phyloP scores from a whole-genome alignment of 2,888 invertebrate genomes.

The Ceratothoa steindachneri region DNA sequence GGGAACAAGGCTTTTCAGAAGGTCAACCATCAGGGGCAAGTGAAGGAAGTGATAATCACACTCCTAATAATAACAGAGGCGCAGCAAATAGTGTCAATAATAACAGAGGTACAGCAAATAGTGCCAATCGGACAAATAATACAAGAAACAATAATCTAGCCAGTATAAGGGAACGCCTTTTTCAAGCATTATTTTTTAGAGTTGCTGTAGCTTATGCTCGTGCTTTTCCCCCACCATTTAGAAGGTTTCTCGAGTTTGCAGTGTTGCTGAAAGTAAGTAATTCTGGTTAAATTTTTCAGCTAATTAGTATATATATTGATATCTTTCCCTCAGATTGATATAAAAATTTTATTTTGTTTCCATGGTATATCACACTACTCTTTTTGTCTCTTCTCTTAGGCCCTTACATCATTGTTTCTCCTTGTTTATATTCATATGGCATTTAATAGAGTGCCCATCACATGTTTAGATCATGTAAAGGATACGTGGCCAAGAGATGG shows the following conservation, averaged over 20 bases:
- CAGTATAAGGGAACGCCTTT: constrained; percentile 70
- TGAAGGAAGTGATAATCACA: not conserved
- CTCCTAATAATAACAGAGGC: not conserved
- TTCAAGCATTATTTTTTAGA: constrained; percentile 90
- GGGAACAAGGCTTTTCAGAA: not conserved
- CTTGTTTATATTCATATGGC: constrained; percentile 91
- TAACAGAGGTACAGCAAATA: not conserved
- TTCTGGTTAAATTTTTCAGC: not conserved
- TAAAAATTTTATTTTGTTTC: too few species aligned
- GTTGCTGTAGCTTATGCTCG: constrained; percentile 87
- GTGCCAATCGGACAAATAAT: not conserved
- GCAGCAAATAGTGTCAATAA: not conserved
- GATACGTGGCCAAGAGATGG: constrained; percentile 93
- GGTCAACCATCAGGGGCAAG: not conserved
- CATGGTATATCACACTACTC: not conserved
- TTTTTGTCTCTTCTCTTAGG: constrained; percentile 58
- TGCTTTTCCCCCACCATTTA: constrained; percentile 64
- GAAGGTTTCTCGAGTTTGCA: constrained; percentile 57
- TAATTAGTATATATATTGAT: not conserved
- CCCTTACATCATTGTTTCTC: constrained; percentile 78
- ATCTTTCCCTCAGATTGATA: not conserved
- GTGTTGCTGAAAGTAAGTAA: constrained; percentile 61
- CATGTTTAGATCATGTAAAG: constrained; percentile 83
- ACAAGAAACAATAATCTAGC: constrained; percentile 1
- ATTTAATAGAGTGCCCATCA: constrained; percentile 86